Evolutionary conservation across 2,113 vertebrate genomes (phyloP).

Genomic region (Anhinga anhinga): DNA sequence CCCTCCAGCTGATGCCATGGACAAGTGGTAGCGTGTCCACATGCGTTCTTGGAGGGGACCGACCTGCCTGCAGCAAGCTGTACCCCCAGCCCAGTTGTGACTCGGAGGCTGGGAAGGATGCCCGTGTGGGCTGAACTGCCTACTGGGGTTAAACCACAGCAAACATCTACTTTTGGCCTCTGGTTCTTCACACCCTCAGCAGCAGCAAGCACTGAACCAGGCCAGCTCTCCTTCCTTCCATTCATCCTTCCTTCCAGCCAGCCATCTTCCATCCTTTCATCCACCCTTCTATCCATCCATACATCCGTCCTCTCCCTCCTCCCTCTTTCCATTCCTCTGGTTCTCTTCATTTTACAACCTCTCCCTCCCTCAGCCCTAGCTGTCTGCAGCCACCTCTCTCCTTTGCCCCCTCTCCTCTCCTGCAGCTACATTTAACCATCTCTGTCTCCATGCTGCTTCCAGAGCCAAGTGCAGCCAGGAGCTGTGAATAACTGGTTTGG

Average conservation of each 20-base stretch:
- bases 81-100: neutral
- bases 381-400: neutral
- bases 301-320: neutral
- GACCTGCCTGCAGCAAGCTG: neutral
- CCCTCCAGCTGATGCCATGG: fast-evolving
- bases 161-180: too few species aligned
- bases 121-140: too few species aligned
- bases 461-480: neutral
- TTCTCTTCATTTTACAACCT: neutral
- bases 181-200: too few species aligned
- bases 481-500: neutral
- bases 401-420: neutral
- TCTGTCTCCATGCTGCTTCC: neutral
- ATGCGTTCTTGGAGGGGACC: neutral
- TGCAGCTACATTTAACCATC: neutral
- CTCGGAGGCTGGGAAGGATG: neutral
- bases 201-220: neutral
- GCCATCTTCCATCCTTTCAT: too few species aligned
- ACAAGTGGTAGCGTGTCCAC: neutral
- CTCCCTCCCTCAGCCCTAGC: neutral
- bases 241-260: neutral
- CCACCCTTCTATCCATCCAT: too few species aligned
- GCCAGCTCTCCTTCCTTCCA: neutral
- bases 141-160: too few species aligned
- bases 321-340: neutral